phyloP scores from a whole-genome alignment of 2,888 invertebrate species.

The Adineta ricciae region DNA sequence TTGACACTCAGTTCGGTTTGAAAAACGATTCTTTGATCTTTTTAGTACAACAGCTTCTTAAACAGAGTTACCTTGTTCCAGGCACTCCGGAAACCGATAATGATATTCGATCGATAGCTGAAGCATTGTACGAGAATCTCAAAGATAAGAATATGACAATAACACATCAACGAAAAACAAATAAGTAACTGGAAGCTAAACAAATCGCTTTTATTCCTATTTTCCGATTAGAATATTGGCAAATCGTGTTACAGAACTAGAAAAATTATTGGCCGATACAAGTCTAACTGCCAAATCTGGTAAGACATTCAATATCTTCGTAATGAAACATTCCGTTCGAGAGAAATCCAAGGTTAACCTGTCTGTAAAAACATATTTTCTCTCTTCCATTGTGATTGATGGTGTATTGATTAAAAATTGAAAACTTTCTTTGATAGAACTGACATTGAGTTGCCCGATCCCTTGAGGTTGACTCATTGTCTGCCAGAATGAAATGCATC shows the following conservation, averaged over 20 bases:
- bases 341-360: too few species aligned
- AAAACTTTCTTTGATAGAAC: too few species aligned
- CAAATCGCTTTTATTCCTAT: background rate
- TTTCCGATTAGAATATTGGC: background rate
- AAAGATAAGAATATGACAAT: background rate
- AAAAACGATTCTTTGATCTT: too few species aligned
- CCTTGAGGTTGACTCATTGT: too few species aligned
- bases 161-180: background rate
- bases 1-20: too few species aligned
- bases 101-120: background rate
- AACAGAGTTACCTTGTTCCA: background rate
- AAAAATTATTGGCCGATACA: background rate
- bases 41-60: background rate
- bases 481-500: too few species aligned
- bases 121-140: background rate
- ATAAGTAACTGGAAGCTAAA: background rate
- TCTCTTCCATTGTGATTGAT: too few species aligned
- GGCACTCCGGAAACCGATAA: too few species aligned
- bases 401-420: too few species aligned
- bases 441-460: too few species aligned
- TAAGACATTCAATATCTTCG: background rate
- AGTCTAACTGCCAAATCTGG: background rate
- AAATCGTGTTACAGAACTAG: background rate
- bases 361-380: too few species aligned
- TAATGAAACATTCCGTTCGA: too few species aligned